Base-by-base conservation (phyloP, 1,140 invertebrate genomes). In the Drosophila punjabiensis region DNA sequence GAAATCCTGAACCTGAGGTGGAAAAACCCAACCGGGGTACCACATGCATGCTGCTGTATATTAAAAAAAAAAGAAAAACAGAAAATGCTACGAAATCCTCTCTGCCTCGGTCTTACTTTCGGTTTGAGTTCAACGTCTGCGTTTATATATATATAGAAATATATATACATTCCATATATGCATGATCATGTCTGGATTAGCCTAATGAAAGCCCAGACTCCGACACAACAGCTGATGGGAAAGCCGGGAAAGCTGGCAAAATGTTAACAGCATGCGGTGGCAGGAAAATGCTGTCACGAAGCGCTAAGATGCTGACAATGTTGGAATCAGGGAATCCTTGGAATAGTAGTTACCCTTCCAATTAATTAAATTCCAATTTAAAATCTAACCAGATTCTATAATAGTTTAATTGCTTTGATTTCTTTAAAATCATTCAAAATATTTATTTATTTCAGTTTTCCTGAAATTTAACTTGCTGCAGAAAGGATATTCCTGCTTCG, bases 131-230 rank as follows among this genome's bases (percentile, higher is more conserved):
- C 65, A 68, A 65, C 60, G 59, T 66, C 64, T 66, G 37, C 20
- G 18, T 20, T 32, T 33, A 33, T 28, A 35, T 20, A 33, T 65
- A 24, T 20, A 30, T 48, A 32, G 45, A 39, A 16, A 39, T 39
- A 39, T 39, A 39, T 43, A 20, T 39, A 24, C 24, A 41, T 48
- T 35, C 18, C 24, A 81, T 88, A 78, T 90, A 92, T 90, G 89
- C 89, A 81, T 86, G 85, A 92, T 92, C 89, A 92, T 92, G 89
- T 92, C 85, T 85, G 90, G 89, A 92, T 92, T 92, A 92, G 87
- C 76, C 82, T 92, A 89, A 89, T 89, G 82, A 92, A 92, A 83
- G 79, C 73, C 78, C 69, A 61, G 73, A 67, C 55, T 77, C 24
- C 6, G 30, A 16, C 48, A 52, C 52, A 48, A 80, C 81, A 85